Conservation (phyloP, 2,888 invertebrate species). For the Cheilosia variabilis region DNA sequence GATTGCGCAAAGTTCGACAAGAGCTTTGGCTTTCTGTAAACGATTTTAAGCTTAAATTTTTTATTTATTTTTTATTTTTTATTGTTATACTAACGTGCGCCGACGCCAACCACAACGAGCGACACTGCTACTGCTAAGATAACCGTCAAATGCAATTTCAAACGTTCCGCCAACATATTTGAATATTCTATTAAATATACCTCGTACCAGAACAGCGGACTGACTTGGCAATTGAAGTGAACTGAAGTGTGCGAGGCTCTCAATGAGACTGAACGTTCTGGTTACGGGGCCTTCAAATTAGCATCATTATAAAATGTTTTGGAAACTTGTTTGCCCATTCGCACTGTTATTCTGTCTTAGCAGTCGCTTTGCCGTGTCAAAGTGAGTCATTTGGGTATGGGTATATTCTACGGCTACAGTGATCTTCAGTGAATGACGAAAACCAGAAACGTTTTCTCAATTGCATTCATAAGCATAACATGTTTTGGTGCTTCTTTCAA, state of each 20-base stretch:
- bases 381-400: background rate
- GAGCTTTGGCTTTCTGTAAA: conserved; percentile 3
- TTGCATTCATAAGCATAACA: conserved; percentile 5
- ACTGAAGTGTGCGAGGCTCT: conserved; percentile 4
- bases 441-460: background rate
- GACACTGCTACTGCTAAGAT: background rate
- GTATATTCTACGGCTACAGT: conserved; percentile 2
- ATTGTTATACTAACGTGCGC: background rate
- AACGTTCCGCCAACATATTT: background rate
- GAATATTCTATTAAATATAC: background rate
- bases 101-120: background rate
- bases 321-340: conserved; percentile 6
- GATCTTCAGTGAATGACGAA: background rate
- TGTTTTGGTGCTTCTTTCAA: background rate
- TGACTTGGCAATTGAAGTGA: background rate
- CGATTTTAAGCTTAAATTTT: background rate
- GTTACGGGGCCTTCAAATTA: background rate
- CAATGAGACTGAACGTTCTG: conserved; percentile 7
- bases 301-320: background rate
- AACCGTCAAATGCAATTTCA: background rate
- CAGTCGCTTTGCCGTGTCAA: background rate
- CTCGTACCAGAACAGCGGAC: background rate
- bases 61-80: background rate
- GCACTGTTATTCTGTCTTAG: background rate
- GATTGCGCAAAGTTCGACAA: conserved; percentile 3